These are phyloP conservation scores for Euschistus heros DNA, from an alignment of 1,140 invertebrate genomes.

Conservation along the genomic window DNA sequence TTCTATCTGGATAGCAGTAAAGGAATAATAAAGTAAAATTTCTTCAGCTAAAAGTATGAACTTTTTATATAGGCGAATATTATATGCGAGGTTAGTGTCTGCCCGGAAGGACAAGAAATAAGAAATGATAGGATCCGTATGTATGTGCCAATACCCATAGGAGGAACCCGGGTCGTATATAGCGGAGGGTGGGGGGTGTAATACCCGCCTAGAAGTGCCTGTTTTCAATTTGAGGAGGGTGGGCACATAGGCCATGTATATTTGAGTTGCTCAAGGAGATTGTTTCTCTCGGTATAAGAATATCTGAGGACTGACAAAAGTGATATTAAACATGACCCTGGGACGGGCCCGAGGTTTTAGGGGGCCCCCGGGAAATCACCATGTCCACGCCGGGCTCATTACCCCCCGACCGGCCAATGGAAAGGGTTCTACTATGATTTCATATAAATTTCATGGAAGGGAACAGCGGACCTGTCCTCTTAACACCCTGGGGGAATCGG, in stretches of 20 bases:
- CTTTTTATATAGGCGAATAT: not conserved
- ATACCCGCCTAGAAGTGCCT: not conserved
- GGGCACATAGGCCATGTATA: conserved; percentile 18
- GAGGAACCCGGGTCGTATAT: not conserved
- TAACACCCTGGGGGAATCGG: conserved; percentile 5
- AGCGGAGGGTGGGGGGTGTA: not conserved
- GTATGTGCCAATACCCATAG: not conserved
- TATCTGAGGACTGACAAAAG: conserved; percentile 23
- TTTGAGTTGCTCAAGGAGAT: conserved; percentile 22
- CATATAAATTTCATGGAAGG: conserved; percentile 4
- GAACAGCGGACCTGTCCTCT: not conserved
- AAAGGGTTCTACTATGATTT: conserved; percentile 3
- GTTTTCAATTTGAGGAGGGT: not conserved
- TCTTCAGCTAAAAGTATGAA: not conserved
- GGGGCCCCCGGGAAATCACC: conserved; percentile 17
- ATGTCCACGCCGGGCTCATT: conserved; percentile 14
- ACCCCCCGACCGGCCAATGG: not conserved
- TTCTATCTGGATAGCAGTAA: no score
- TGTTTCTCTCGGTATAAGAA: conserved; percentile 23
- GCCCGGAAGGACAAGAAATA: not conserved
- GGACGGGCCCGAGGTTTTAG: conserved; percentile 14
- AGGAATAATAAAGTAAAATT: not conserved
- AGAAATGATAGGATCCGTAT: not conserved
- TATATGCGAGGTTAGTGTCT: conserved; percentile 1
- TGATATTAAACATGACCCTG: conserved; percentile 24